These are phyloP conservation scores for Falco cherrug DNA, from an alignment of 2,797 vertebrate genomes.

Conservation along the genomic window DNA sequence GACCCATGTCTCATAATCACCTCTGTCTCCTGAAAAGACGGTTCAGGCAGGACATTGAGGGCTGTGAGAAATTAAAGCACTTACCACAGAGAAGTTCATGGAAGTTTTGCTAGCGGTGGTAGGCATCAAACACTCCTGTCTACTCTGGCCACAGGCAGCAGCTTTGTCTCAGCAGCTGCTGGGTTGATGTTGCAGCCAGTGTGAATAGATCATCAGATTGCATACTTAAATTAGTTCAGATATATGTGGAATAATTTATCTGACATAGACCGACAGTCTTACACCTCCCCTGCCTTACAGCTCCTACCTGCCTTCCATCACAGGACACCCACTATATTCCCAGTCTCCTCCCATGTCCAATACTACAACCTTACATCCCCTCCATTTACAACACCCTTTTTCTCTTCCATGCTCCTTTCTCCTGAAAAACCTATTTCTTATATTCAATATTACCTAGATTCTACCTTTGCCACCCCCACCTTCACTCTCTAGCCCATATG, in stretches of 20 bases:
- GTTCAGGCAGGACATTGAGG: neutral
- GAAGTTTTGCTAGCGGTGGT: neutral
- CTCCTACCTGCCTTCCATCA: neutral
- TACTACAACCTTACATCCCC: neutral
- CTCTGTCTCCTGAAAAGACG: neutral
- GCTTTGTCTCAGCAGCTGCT: neutral
- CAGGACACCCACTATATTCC: neutral
- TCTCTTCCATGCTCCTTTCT: neutral
- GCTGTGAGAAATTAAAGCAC: neutral
- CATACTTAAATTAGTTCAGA: neutral
- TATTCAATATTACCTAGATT: neutral
- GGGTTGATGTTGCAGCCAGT: neutral
- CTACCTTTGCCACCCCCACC: neutral
- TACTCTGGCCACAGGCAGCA: neutral
- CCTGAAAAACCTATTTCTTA: neutral
- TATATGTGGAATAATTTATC: neutral
- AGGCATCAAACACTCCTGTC: neutral
- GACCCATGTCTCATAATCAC: neutral
- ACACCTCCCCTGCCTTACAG: neutral
- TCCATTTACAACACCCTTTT: neutral
- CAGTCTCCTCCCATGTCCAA: neutral
- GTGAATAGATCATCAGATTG: neutral
- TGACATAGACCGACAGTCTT: neutral
- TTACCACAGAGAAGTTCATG: neutral
- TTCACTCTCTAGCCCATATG: neutral